Evolutionary conservation across 92 coral and sea anemone genomes (phyloP), one percentile per base, ranked within the genome.

Genomic region (Paragorgia papillata): DNA sequence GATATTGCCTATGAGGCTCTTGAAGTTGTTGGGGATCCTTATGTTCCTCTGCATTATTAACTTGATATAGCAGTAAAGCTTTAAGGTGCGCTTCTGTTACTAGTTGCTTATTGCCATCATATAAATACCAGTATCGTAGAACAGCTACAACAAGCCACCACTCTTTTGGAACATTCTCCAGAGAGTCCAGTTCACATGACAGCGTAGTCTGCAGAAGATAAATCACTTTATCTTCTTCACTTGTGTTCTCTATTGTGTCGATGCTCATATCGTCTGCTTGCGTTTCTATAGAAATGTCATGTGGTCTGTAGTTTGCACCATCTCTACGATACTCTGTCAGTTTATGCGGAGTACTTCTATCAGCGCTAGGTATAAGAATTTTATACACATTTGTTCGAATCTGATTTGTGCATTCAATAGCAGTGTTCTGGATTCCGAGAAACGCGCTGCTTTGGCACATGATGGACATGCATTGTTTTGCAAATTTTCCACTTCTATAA

Each of bases 381-480:
- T 77, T 86, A 77, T 93, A 90, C 30, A 75, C 57, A 33, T 83
- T 28, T 57, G 71, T 80, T 61, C 97, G 81, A 12, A 93, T 75
- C 53, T 63, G 62, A 40, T 25, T 17, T 7, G 91, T 79, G 58
- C 90, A 90, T 27, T 50, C 49, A 41, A 88, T 78, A 17, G 96
- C 85, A 0, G 97, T 97, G 49, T 85, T 91, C 49, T 88, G 90
- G 30, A 69, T 55, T 46, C 81, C 46, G 13, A 94, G 69, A 13
- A 88, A 82, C 22, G 32, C 69, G 57, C 82, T 88, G 14, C 85
- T 78, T 37, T 86, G 27, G 5, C 76, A 76, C 27, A 88, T 70
- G 69, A 79, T 35, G 19, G 79, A 71, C 29, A 94, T 62, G 28
- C 63, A 78, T 56, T 78, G 69, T 1, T 60, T 59, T 25, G 97